These are phyloP conservation scores for Heliothis subflexa DNA, from an alignment of 1,140 invertebrate species.

Conservation along the genomic window DNA sequence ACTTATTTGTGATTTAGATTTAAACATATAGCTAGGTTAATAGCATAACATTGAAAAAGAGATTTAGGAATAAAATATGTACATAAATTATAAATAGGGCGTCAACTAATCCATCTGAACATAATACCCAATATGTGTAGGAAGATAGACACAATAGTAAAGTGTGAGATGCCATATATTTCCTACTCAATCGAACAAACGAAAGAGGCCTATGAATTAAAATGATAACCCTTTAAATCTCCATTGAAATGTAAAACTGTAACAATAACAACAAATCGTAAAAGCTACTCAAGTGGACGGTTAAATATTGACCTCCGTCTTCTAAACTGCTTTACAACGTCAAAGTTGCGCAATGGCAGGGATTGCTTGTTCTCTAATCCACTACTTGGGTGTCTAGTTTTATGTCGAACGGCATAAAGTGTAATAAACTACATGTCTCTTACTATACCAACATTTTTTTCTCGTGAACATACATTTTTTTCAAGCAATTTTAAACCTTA, in stretches of 20 bases:
- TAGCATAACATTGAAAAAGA: too few relatives aligned
- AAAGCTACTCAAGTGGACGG: constrained; percentile 51
- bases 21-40: too few relatives aligned
- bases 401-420: constrained; percentile 58
- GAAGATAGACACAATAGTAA: neutral
- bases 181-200: constrained; percentile 11
- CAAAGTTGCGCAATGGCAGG: constrained; percentile 57
- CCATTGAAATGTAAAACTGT: constrained; percentile 59
- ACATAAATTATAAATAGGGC: too few relatives aligned
- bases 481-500: constrained; percentile 48
- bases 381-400: constrained; percentile 69
- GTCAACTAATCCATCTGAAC: too few relatives aligned
- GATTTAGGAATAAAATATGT: too few relatives aligned
- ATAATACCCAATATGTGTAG: too few relatives aligned
- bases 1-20: too few relatives aligned
- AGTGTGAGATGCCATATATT: neutral
- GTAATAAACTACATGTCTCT: constrained; percentile 61
- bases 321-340: constrained; percentile 46
- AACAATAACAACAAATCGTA: constrained; percentile 68
- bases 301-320: constrained; percentile 61
- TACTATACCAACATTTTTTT: constrained; percentile 40
- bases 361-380: constrained; percentile 58
- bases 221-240: constrained; percentile 31
- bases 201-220: constrained; percentile 31
- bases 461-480: neutral